Evolutionary conservation across 2,797 vertebrate genomes (phyloP), one percentile per base, ranked within the genome.

Genomic region (Morus bassanus): DNA sequence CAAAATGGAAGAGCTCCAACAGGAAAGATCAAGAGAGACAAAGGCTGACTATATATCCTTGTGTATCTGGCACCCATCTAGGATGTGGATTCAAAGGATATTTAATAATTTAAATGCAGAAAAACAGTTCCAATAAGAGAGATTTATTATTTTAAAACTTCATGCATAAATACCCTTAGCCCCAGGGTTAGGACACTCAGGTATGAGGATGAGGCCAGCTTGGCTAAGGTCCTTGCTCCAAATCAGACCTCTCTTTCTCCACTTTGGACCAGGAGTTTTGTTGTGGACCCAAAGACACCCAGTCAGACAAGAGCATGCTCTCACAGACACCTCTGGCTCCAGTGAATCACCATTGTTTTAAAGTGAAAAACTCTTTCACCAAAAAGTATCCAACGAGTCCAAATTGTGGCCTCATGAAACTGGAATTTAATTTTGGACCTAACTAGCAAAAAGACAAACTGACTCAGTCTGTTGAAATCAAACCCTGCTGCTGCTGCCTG

Each of bases 1-100:
- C 35, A 37, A 41, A 91, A 82, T 74, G 88, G 86, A 95, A 88
- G 35, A 61, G 86, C 88, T 95, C 94, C 95, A 96, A 74, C 77
- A 92, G 92, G 77, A 65, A 73, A 54, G 61, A 81, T 41, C 83
- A 61, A 4, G 33, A 64, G 86, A 87, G 77, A 93, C 88, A 93
- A 92, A 94, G 91, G 74, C 79, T 91, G 94, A n/a, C 74, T 95
- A 69, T 88, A 35, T 51, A 77, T 74, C 76, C 88, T 64, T 11
- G 41, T n/a, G 65, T 31, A 11, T 53, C 80, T 91, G 93, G 88
- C 85, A 88, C 67, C 74, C 74, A 76, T 17, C 51, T 65, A 76
- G 90, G 80, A 35, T 11, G 27, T 51, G 95, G 77, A 76, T 65
- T 84, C 86, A 56, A 83, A 78, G 37, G 33, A 23, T 76, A 24